Evolutionary conservation across 53 echinoderm and acorn worm genomes (phyloP).

Genomic region (Zoroaster sp.): DNA sequence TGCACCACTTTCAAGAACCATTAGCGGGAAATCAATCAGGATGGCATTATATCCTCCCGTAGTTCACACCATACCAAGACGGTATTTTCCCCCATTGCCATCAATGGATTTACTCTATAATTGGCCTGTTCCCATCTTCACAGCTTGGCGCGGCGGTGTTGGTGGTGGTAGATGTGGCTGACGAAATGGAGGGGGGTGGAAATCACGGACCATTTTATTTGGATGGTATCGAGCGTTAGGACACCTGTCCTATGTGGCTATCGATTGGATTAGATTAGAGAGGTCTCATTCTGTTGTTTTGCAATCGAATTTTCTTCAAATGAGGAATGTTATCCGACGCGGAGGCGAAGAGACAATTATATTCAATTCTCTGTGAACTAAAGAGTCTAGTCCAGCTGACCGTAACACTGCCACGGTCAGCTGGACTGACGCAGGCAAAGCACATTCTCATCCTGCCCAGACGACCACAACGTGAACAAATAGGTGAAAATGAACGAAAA

Average conservation of each 20-base stretch:
- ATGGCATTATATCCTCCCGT: no score
- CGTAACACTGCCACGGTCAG: background rate
- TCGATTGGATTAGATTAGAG: conserved; percentile 28
- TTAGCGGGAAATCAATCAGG: conserved; percentile 27
- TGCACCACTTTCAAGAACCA: conserved; percentile 17
- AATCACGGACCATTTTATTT: conserved; percentile 22
- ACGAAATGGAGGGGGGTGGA: background rate
- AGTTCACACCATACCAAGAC: no score
- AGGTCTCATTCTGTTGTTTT: conserved; percentile 16
- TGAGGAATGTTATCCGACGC: background rate
- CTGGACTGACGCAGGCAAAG: no score
- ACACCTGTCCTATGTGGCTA: conserved; percentile 26
- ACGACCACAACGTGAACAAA: no score
- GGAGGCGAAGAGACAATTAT: background rate
- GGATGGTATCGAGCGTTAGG: conserved; percentile 10
- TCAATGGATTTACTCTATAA: no score
- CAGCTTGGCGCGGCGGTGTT: background rate
- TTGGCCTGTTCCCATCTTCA: background rate
- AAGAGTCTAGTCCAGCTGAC: background rate
- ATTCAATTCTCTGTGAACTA: background rate
- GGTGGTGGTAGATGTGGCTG: background rate
- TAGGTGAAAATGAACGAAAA: no score
- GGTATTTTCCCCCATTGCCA: background rate
- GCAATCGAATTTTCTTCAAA: background rate
- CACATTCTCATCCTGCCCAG: no score